These are phyloP conservation scores for Otolemur garnettii DNA, from an alignment of 2,113 vertebrate genomes.

Conservation along the genomic window DNA sequence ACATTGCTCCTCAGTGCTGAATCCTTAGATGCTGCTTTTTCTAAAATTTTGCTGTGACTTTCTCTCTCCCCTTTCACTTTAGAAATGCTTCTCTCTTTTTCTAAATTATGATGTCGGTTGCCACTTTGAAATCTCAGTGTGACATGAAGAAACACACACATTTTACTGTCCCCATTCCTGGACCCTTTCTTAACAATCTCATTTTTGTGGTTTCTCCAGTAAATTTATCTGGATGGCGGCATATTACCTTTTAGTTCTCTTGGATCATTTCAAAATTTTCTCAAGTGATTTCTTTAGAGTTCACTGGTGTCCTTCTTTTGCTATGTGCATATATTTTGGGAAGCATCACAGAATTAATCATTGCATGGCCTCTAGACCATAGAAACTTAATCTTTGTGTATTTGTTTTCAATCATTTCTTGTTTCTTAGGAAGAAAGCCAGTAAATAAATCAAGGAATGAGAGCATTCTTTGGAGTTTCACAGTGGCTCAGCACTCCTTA, in stretches of 20 bases:
- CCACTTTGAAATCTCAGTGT: neutral
- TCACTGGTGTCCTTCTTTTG: neutral
- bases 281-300: neutral
- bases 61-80: neutral
- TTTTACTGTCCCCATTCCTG: neutral
- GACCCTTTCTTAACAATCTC: neutral
- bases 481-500: rapidly evolving
- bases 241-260: neutral
- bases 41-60: too few species aligned
- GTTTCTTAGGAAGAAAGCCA: neutral
- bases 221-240: neutral
- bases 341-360: neutral
- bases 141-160: neutral
- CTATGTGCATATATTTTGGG: neutral
- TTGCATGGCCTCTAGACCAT: neutral
- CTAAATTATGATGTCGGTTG: neutral
- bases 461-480: neutral
- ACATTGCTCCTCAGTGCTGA: neutral
- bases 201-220: neutral
- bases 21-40: neutral
- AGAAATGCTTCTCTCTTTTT: neutral
- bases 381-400: neutral
- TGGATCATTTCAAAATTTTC: neutral
- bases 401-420: neutral
- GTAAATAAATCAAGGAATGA: neutral